Base-by-base conservation (phyloP, 2,888 invertebrate genomes). In the Hipparchia semele region DNA sequence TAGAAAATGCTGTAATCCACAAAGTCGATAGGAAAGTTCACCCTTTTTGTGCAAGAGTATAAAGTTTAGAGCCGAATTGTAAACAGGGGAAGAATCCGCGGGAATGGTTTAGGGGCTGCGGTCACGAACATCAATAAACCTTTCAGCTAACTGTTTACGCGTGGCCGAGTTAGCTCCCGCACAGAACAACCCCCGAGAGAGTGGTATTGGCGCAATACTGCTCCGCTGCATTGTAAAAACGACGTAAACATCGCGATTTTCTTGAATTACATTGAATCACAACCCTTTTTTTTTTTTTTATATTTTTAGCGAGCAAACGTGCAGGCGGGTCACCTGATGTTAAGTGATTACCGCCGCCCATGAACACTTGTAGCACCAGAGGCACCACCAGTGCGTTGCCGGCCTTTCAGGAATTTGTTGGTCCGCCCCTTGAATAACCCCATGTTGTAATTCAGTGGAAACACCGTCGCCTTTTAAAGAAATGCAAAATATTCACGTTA, bases 61-160 rank as follows among this genome's bases (percentile, higher is more conserved):
- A 68, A 58, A 73, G 70, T 73, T 73, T 64, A 46, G 68, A 66
- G 70, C 53, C 23, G 73, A 62, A 72, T 59, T 72, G 73, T 72
- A 74, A 75, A 75, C 75, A 76, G 72, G 74, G 74, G 71, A 12
- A 68, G 59, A 72, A 68, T 62, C 69, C 62, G 62, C 73, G 59
- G 69, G 56, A 53, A 64, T 53, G 67, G 49, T 70, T 61, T 68
- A 23, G 69, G 73, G 73, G 73, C 84, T 83, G 87, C 83, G 89
- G 90, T 90, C 83, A 87, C 88, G 86, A 87, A 90, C 91, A 86
- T 88, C 90, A 88, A 90, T 91, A 91, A 91, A 90, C 87, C 90
- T 89, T 87, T 87, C 90, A 84, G 89, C 90, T 86, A 85, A 91
- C 90, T 88, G 89, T 90, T 90, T 90, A 89, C 90, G 90, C 87